These are phyloP conservation scores for Choloepus didactylus DNA, from an alignment of 2,797 vertebrate genomes.

Conservation along the genomic window DNA sequence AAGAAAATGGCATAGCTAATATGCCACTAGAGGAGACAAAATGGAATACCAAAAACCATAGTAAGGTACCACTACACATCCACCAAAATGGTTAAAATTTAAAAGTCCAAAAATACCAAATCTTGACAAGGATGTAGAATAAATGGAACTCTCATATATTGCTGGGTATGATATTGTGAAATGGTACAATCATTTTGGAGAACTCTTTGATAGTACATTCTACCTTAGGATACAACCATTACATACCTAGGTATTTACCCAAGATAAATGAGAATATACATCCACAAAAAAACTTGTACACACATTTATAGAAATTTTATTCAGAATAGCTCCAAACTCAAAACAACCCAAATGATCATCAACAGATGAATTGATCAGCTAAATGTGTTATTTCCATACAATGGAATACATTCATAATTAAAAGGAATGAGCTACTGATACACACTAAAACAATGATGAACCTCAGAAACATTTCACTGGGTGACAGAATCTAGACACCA, in stretches of 20 bases:
- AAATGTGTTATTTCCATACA: not conserved
- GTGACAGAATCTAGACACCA: too few relatives aligned
- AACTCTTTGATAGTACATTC: too few relatives aligned
- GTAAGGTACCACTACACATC: not conserved
- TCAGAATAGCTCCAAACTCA: not conserved
- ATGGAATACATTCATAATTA: not conserved
- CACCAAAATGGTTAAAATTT: not conserved
- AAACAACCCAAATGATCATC: not conserved
- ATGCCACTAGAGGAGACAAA: not conserved
- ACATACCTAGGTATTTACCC: not conserved
- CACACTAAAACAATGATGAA: too few relatives aligned
- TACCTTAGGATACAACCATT: not conserved
- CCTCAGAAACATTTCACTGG: too few relatives aligned
- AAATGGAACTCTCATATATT: not conserved
- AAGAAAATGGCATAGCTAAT: not conserved
- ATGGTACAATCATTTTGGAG: too few relatives aligned
- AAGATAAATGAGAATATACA: too few relatives aligned
- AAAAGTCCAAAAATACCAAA: not conserved
- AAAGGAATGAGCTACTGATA: too few relatives aligned
- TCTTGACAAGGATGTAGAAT: not conserved
- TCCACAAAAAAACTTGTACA: too few relatives aligned
- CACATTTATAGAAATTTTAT: too few relatives aligned
- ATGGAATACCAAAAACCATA: not conserved
- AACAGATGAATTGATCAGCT: not conserved
- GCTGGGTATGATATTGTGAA: not conserved